Conservation (phyloP, 2,113 vertebrate species). For the Saimiri boliviensis region DNA sequence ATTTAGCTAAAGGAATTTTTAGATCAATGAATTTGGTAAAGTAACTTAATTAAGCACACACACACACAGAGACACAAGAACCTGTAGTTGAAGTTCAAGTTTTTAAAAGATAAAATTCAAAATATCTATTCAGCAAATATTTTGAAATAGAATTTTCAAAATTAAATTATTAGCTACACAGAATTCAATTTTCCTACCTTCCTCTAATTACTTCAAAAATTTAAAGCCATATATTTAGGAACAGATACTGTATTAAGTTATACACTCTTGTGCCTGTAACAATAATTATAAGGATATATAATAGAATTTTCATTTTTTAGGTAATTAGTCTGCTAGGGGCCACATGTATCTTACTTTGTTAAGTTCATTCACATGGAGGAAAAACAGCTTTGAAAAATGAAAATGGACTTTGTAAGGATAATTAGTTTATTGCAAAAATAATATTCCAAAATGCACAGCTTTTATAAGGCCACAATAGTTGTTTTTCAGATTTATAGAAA, state of each 20-base stretch:
- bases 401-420: slow-evolving; percentile 18
- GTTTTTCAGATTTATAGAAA: slow-evolving; percentile 11
- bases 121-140: background rate
- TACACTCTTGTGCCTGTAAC: slow-evolving; percentile 46
- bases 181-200: slow-evolving; percentile 60
- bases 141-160: slow-evolving; percentile 26
- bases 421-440: background rate
- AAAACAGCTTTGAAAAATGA: slow-evolving; percentile 34
- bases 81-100: background rate
- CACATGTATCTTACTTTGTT: slow-evolving; percentile 38
- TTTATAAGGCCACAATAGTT: slow-evolving; percentile 34
- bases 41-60: background rate
- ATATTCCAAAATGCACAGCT: background rate
- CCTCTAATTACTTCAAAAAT: slow-evolving; percentile 43
- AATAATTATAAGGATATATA: slow-evolving; percentile 47
- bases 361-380: slow-evolving; percentile 43
- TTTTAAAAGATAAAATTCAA: background rate
- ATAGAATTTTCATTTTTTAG: slow-evolving; percentile 70
- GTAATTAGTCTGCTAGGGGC: slow-evolving; percentile 42
- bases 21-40: background rate
- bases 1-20: background rate
- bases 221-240: slow-evolving; percentile 50
- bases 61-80: background rate
- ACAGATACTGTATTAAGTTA: slow-evolving; percentile 61
- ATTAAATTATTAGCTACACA: background rate